Evolutionary conservation across 2,797 vertebrate species (phyloP).

Genomic region (Eidolon dupreanum): DNA sequence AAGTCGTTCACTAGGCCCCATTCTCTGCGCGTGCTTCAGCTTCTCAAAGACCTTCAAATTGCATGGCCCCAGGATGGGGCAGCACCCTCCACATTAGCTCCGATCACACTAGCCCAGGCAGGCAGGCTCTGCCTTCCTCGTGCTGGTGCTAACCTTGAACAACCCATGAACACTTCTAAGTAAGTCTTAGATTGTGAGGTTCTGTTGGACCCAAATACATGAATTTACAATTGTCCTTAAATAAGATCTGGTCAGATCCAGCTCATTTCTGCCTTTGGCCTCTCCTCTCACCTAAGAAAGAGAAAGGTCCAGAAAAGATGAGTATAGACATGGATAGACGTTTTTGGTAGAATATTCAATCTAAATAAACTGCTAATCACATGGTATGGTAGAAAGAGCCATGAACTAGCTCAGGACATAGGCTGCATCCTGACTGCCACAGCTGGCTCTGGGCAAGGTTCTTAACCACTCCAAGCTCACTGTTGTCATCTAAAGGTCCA

Average conservation of each 20-base stretch:
- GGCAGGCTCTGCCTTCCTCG: background rate
- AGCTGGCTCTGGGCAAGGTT: background rate
- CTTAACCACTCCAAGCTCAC: background rate
- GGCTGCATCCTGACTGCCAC: background rate
- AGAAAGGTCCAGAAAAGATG: background rate
- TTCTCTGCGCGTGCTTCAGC: background rate
- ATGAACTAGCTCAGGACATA: background rate
- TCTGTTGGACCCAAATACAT: background rate
- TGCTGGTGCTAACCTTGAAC: background rate
- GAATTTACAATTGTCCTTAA: constrained; percentile 17
- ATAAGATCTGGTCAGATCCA: background rate
- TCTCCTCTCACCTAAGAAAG: background rate
- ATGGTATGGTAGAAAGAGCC: background rate
- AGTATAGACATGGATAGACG: background rate
- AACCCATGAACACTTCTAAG: background rate
- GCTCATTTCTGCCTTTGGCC: background rate
- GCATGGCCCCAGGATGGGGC: background rate
- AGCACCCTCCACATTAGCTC: background rate
- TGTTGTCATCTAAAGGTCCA: background rate
- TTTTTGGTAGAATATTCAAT: background rate
- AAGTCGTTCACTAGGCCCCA: background rate
- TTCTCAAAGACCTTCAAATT: background rate
- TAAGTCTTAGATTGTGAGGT: background rate
- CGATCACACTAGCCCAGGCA: background rate
- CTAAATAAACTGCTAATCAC: background rate